Evolutionary conservation across 1,140 invertebrate genomes (phyloP).

Genomic region (Drosophila pachea): DNA sequence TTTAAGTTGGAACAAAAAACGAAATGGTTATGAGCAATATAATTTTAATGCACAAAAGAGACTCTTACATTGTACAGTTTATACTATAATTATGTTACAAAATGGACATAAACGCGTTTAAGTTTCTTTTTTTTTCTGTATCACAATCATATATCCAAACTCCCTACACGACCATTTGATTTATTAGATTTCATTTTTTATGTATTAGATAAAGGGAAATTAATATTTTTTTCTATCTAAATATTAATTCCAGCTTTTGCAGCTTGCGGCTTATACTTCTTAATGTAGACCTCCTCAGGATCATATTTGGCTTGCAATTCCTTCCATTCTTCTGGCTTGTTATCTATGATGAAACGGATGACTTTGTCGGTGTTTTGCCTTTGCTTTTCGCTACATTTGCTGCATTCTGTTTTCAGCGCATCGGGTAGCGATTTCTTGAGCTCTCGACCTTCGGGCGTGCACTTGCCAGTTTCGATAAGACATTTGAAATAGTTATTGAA

Average conservation of each 20-base stretch:
- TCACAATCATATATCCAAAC: neutral
- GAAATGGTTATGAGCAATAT: slow-evolving; percentile 1
- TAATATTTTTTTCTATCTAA: slow-evolving; percentile 24
- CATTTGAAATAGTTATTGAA: slow-evolving; percentile 85
- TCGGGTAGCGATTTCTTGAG: slow-evolving; percentile 85
- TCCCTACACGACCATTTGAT: neutral
- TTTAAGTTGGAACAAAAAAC: neutral
- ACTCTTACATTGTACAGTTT: neutral
- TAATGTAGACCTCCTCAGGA: slow-evolving; percentile 81
- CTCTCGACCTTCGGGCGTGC: slow-evolving; percentile 85
- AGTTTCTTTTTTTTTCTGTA: neutral
- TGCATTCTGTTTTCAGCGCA: slow-evolving; percentile 82
- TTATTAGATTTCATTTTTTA: neutral
- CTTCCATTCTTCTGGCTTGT: slow-evolving; percentile 82
- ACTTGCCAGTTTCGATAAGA: slow-evolving; percentile 83
- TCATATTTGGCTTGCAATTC: slow-evolving; percentile 82
- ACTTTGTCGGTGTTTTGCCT: slow-evolving; percentile 80
- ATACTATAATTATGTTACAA: neutral
- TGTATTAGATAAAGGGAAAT: too few species aligned
- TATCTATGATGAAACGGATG: slow-evolving; percentile 80
- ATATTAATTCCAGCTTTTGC: slow-evolving; percentile 61
- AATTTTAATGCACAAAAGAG: neutral
- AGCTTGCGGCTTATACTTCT: slow-evolving; percentile 81
- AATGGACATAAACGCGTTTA: neutral
- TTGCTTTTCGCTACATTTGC: slow-evolving; percentile 83